Base-by-base conservation (phyloP, 2,888 invertebrate genomes). In the Pediacus dermestoides region DNA sequence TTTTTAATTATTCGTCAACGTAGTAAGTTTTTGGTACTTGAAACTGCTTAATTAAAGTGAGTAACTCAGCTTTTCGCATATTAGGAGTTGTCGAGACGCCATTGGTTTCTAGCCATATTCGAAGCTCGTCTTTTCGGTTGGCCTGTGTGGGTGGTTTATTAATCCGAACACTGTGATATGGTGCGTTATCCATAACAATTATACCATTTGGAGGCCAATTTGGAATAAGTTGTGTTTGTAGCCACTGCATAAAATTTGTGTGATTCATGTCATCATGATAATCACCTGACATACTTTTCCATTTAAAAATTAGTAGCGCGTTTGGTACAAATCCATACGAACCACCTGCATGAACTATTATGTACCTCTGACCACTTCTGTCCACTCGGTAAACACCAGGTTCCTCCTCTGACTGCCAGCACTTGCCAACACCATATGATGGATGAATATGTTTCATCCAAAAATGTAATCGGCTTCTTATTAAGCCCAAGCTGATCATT, bases 261-360 rank as follows among this genome's bases (percentile, higher is more conserved):
- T 34, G 34, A n/a, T 43, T 50, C 39, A 50, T 48, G 28, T 50
- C 40, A 30, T 44, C 45, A 27, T 45, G 43, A 26, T 46, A 51
- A 18, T 45, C 42, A n/a, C 34, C 41, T 9, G 42, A 37, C 7
- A 37, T 8, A 36, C 6, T 18, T 34, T 30, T 15, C 42, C 32
- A 34, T 41, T 37, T 46, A 9, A 37, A 34, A 10, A 31, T 10
- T 7, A 26, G 27, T 26, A 7, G 4, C 7, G 28, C 13, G 6
- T 35, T 30, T 16, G 9, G 16, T 6, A 39, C 30, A 28, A 28
- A 37, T n/a, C 36, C 40, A 14, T 11, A 11, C 9, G 21, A 14
- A 31, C n/a, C 22, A 7, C 36, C 36, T 13, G 36, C 36, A 26
- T 36, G 40, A 2, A 36, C 25, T 8, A 40, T 26, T 11, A 34